Base-by-base conservation (phyloP, 2,888 invertebrate genomes). In the Pristionchus japonicus region DNA sequence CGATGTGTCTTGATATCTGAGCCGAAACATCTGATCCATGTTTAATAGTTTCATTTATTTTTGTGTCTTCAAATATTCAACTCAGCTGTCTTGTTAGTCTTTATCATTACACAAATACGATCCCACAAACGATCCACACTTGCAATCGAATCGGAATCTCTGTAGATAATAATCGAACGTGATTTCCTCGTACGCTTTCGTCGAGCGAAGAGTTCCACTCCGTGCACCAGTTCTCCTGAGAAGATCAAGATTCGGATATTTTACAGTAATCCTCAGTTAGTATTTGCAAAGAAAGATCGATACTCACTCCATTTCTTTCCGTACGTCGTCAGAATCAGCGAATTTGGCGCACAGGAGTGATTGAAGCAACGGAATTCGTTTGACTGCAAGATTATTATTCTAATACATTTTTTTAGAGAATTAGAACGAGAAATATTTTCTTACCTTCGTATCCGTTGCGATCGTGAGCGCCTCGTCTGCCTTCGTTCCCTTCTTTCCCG, bases 141-240 rank as follows among this genome's bases (percentile, higher is more conserved):
- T 70, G 31, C 70, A 70, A 27, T 70, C 70, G 70, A 70, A 70
- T 70, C 70, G 23, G 70, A 70, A 70, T 17, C 20, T 34, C n/a
- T 70, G n/a, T 17, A 17, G 31, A 37, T 70, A 70, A 37, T 70
- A 70, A 37, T 70, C 70, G 17, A 70, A 70, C 13, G 70, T 70
- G 31, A 70, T 70, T 34, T 70, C 70, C 31, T 31, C 31, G 37
- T 20, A 70, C 1, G 70, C 4, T 34, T 11, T 34, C 70, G 70
- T 20, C 70, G 31, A 15, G 70, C 13, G 70, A 70, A 70, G 11
- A 37, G 34, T 13, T 34, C 31, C 15, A 34, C 34, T 31, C 70
- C 70, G 34, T 70, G 70, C 13, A 70, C 17, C 1, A n/a, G 31
- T 34, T 31, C 70, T 34, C 70, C 70, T 70, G 70, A 70, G n/a